Evolutionary conservation across 2,113 vertebrate species (phyloP).

Genomic region (Caranx melampygus): DNA sequence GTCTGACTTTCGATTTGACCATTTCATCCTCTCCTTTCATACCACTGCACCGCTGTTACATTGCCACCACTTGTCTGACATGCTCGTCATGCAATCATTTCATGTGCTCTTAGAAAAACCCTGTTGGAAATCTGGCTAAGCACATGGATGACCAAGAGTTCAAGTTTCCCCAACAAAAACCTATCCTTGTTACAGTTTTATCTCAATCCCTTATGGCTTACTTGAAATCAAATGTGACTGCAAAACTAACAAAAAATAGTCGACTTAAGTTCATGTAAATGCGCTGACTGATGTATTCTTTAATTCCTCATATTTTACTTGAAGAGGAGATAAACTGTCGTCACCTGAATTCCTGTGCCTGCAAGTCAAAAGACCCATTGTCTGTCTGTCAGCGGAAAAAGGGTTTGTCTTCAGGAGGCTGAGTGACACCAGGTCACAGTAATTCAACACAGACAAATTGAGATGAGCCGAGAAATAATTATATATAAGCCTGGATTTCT

Average conservation of each 20-base stretch:
- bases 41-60: background rate
- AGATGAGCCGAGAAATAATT: slow-evolving; percentile 57
- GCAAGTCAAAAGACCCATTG: slow-evolving; percentile 49
- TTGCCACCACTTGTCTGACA: background rate
- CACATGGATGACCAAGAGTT: background rate
- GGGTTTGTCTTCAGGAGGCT: slow-evolving; percentile 57
- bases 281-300: background rate
- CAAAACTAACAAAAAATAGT: background rate
- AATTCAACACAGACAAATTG: slow-evolving; percentile 51
- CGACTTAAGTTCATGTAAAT: background rate
- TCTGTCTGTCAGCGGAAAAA: slow-evolving; percentile 34
- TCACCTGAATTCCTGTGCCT: slow-evolving; percentile 35
- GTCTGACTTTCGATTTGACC: background rate
- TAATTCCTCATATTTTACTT: slow-evolving; percentile 4
- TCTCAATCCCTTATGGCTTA: background rate
- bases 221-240: background rate
- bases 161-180: background rate
- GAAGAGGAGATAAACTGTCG: slow-evolving; percentile 16
- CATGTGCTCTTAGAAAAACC: background rate
- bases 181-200: background rate
- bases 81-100: background rate
- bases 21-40: background rate
- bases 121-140: background rate
- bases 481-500: slow-evolving; percentile 61
- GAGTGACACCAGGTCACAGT: slow-evolving; percentile 64